A percentile compares a stretch with the other conserved stretches of the same genome.
phyloP scores from a whole-genome alignment of 2,113 vertebrate genomes.

The Albula goreensis region DNA sequence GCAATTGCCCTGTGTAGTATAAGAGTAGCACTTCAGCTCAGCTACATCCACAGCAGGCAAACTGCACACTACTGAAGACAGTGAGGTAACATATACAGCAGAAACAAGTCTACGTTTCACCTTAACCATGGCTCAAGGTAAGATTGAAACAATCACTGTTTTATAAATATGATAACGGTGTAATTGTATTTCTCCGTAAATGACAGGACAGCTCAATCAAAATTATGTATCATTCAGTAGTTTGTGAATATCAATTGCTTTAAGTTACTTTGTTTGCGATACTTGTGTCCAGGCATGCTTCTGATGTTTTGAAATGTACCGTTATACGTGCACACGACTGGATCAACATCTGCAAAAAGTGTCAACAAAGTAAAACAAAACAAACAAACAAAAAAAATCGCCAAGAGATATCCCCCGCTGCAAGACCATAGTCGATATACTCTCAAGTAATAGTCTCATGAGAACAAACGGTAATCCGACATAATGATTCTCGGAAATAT shows the following conservation, averaged over 20 bases:
- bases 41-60: not conserved
- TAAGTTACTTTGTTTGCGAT: too few relatives aligned
- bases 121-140: slow-evolving; percentile 23
- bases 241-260: too few relatives aligned
- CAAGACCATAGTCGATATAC: too few relatives aligned
- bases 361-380: too few relatives aligned
- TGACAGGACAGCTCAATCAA: too few relatives aligned
- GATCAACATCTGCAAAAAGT: too few relatives aligned
- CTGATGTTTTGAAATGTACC: too few relatives aligned
- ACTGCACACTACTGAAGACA: not conserved
- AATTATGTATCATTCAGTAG: too few relatives aligned
- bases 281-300: too few relatives aligned
- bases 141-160: not conserved
- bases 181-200: not conserved
- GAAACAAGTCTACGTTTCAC: not conserved
- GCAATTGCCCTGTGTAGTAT: not conserved
- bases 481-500: not conserved
- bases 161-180: not conserved
- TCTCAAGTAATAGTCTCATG: not conserved
- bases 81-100: not conserved
- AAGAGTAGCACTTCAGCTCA: not conserved
- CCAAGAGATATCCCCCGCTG: too few relatives aligned
- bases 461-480: not conserved
- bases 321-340: too few relatives aligned
- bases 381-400: too few relatives aligned